Base-by-base conservation (phyloP, 1,140 invertebrate species). In the Myzus persicae region DNA sequence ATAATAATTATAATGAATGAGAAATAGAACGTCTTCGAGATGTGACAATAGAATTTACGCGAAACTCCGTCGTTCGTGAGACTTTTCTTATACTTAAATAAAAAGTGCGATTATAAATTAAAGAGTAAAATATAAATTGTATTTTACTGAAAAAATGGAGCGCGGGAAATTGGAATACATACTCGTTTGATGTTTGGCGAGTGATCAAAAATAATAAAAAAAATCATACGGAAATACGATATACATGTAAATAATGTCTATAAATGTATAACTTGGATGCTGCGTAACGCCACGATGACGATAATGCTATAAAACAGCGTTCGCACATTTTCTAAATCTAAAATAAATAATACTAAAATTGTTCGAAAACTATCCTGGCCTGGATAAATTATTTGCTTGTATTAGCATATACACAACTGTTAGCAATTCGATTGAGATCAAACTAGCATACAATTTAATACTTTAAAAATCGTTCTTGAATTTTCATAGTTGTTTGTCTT, bases 181-280 rank as follows among this genome's bases (percentile, higher is more conserved):
- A 24, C 89, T 90, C 38, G 89, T 90, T 90, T 90, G 89, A 90
- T 90, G 89, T 90, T 67, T 90, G 89, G 89, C 89, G 51, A 90
- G 51, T 11, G 51, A 90, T 90, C 89, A 90, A 90, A 36, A 90
- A 59, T 67, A 90, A 67, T 67, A 90, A 90, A 67, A 90, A 90
- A 67, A 42, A 90, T 59, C 89, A 42, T 67, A 42, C 40, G 54
- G 89, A 90, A 90, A 90, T 42, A 90, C 89, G 89, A 90, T 90
- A 90, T 90, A 90, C 89, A 18, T 67, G 51, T 90, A 44, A 90
- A 90, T 90, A 90, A 90, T 90, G 51, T 90, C 89, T 90, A 90
- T 90, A 90, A 90, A 90, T 90, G 89, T 90, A 67, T 90, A 59
- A 90, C 51, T 67, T 6, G 54, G 38, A 90, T 90, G 26, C 36